Percentiles rank a stretch among this genome's conserved stretches.
phyloP scores from a whole-genome alignment of 2,888 invertebrate species.

The Drosophila mercatorum region DNA sequence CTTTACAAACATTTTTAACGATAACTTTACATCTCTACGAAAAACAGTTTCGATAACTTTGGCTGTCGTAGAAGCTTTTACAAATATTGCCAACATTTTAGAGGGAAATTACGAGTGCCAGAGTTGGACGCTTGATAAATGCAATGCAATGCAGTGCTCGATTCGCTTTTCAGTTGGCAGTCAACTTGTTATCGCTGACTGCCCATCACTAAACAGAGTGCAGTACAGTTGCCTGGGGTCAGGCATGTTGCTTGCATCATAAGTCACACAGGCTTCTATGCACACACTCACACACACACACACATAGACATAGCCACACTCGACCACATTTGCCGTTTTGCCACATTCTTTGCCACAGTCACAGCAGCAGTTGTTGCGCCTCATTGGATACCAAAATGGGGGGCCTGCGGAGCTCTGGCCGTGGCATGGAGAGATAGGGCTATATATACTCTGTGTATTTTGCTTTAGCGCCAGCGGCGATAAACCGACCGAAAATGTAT shows the following conservation, averaged over 20 bases:
- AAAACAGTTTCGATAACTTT: not conserved
- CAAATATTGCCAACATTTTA: not conserved
- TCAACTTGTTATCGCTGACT: constrained; percentile 60
- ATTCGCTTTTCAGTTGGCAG: constrained; percentile 28
- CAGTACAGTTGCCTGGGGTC: constrained; percentile 34
- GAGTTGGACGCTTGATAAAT: constrained; percentile 24
- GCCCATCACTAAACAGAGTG: constrained; percentile 53
- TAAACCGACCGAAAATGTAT: constrained; percentile 71
- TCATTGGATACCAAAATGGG: constrained; percentile 56
- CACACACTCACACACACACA: constrained; percentile 14
- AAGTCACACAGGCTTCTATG: constrained; percentile 55
- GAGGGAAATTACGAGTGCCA: not conserved
- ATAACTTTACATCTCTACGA: not conserved
- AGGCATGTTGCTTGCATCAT: constrained; percentile 59
- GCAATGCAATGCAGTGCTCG: not conserved
- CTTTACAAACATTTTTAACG: not conserved
- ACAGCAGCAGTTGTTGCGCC: constrained; percentile 61
- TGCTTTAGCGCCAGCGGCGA: constrained; percentile 53
- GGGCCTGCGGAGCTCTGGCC: not conserved
- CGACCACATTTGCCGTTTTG: constrained; percentile 27
- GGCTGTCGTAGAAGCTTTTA: not conserved
- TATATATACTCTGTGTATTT: constrained; percentile 21
- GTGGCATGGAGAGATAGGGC: not conserved
- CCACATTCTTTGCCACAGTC: constrained; percentile 67
- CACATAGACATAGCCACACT: not conserved